A percentile compares a stretch with the other conserved stretches of the same genome.
phyloP scores from a whole-genome alignment of 2,888 invertebrate genomes.

The Drosophila testacea region DNA sequence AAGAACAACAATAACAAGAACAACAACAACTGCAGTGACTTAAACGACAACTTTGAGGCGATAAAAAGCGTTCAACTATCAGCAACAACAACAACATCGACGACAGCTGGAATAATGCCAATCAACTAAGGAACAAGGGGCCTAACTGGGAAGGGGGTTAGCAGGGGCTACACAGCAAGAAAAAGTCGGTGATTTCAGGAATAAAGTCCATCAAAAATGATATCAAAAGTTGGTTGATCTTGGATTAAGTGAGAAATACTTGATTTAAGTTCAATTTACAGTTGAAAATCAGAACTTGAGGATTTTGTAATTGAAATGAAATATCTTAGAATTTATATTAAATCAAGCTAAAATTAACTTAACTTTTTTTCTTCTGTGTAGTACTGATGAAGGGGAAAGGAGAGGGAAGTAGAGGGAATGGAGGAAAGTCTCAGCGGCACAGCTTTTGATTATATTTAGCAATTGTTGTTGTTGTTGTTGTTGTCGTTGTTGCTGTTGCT shows the following conservation, averaged over 20 bases:
- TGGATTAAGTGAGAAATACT: no score
- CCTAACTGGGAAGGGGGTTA: conserved; percentile 9
- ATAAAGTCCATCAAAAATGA: no score
- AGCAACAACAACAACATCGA: conserved; percentile 11
- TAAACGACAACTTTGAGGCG: conserved; percentile 41
- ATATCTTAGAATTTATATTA: no score
- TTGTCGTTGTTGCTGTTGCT: conserved; percentile 19
- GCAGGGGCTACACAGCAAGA: not conserved
- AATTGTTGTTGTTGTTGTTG: conserved; percentile 19
- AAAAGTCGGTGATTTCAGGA: no score
- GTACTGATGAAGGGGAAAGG: not conserved
- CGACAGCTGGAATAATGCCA: conserved; percentile 56
- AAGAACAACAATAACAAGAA: conserved; percentile 16
- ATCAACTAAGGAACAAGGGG: conserved; percentile 17
- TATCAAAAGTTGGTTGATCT: no score
- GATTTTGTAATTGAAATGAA: no score
- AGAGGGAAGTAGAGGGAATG: not conserved
- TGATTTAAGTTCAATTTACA: no score
- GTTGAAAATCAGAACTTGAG: no score
- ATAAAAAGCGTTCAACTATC: conserved; percentile 49
- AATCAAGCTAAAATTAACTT: no score
- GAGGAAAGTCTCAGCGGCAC: conserved; percentile 22
- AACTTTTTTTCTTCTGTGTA: not conserved
- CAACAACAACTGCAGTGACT: conserved; percentile 10
- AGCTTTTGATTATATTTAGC: conserved; percentile 56